phyloP scores from a whole-genome alignment of 2,888 invertebrate genomes.

The Cosmorhoe ocellata region DNA sequence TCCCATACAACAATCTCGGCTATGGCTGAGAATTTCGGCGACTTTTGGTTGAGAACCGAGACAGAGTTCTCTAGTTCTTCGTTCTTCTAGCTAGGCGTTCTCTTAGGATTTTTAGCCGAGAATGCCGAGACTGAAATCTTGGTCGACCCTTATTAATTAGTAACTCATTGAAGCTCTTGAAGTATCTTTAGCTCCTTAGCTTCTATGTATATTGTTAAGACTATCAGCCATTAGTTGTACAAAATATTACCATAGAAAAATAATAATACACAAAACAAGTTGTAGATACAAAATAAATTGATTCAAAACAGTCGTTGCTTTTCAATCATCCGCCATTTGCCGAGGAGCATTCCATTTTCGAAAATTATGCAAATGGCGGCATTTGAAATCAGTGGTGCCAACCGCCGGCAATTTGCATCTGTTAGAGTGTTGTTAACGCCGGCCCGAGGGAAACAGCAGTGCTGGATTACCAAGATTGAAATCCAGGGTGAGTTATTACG shows the following conservation, averaged over 20 bases:
- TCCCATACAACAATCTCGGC: no score
- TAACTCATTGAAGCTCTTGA: no score
- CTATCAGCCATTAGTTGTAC: no score
- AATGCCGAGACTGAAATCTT: no score
- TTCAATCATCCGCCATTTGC: slow-evolving; percentile 63
- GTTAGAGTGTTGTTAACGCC: slow-evolving; percentile 69
- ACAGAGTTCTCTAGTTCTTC: no score
- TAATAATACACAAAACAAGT: background rate
- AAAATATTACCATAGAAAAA: background rate
- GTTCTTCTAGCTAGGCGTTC: no score
- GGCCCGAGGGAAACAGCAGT: slow-evolving; percentile 39
- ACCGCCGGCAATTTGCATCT: slow-evolving; percentile 78
- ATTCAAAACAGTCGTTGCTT: slow-evolving; percentile 52
- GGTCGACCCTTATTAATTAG: no score
- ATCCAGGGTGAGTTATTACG: background rate
- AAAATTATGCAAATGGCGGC: slow-evolving; percentile 76
- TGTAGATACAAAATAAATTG: slow-evolving; percentile 38
- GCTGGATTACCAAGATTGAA: slow-evolving; percentile 34
- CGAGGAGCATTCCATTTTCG: slow-evolving; percentile 58
- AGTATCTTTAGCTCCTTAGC: no score
- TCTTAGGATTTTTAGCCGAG: no score
- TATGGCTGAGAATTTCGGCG: no score
- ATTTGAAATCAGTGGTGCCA: slow-evolving; percentile 74
- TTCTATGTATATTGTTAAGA: no score
- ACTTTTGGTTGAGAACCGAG: no score